A percentile compares a stretch with the other conserved stretches of the same genome.
These are phyloP conservation scores for Agrotis clavis DNA, from an alignment of 2,888 invertebrate species.

Conservation along the genomic window DNA sequence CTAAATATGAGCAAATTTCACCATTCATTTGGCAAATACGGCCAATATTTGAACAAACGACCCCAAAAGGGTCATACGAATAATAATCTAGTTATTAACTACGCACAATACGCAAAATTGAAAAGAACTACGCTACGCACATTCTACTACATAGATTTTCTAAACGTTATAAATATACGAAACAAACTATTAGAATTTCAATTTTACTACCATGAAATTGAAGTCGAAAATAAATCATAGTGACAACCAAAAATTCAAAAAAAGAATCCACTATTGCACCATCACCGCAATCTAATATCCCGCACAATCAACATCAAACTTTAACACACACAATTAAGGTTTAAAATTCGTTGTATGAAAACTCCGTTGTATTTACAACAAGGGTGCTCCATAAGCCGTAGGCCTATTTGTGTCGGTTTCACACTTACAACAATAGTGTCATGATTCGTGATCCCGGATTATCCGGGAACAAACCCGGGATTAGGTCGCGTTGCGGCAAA, in stretches of 20 bases:
- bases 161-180: slow-evolving; percentile 60
- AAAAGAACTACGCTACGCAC: slow-evolving; percentile 74
- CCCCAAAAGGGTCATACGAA: slow-evolving; percentile 73
- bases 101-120: slow-evolving; percentile 82
- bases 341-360: slow-evolving; percentile 58
- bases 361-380: slow-evolving; percentile 51
- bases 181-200: slow-evolving; percentile 57
- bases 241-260: slow-evolving; percentile 67
- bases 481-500: slow-evolving; percentile 90
- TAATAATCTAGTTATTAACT: slow-evolving; percentile 85
- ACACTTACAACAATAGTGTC: slow-evolving; percentile 92
- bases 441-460: slow-evolving; percentile 91
- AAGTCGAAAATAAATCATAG: slow-evolving; percentile 32
- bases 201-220: neutral
- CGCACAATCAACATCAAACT: slow-evolving; percentile 54
- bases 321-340: fast-evolving
- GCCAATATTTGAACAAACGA: slow-evolving; percentile 84
- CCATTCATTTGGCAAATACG: slow-evolving; percentile 78
- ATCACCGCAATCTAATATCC: slow-evolving; percentile 59
- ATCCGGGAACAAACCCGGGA: slow-evolving; percentile 86
- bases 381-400: slow-evolving; percentile 73
- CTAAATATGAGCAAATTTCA: slow-evolving; percentile 67
- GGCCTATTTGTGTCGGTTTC: slow-evolving; percentile 91
- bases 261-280: slow-evolving; percentile 72
- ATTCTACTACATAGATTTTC: slow-evolving; percentile 65